Percentiles rank a stretch among this genome's conserved stretches.
Conservation (phyloP, 1,140 invertebrate genomes). For the Condylostylus longicornis region DNA sequence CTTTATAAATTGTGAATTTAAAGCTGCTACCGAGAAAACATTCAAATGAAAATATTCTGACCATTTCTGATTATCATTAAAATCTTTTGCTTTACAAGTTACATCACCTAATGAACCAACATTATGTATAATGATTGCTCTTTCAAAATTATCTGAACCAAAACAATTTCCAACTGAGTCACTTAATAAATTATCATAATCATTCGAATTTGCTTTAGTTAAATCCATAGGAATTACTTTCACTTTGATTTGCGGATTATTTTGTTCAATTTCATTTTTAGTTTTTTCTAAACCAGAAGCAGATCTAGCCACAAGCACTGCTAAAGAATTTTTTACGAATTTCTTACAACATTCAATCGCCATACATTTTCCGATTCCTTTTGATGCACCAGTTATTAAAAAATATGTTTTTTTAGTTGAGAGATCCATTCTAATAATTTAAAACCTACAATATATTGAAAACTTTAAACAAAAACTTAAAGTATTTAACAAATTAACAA, state of each 20-base stretch:
- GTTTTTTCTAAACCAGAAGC: conserved; percentile 46
- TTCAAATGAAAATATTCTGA: conserved; percentile 61
- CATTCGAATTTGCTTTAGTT: conserved; percentile 19
- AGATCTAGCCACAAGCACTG: conserved; percentile 65
- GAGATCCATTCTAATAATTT: conserved; percentile 34
- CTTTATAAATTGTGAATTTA: conserved; percentile 64
- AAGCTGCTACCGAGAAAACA: conserved; percentile 55
- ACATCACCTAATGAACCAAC: conserved; percentile 73
- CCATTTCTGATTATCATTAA: conserved; percentile 44
- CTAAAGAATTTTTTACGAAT: conserved; percentile 42
- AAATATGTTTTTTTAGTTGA: conserved; percentile 37
- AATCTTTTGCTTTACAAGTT: conserved; percentile 39
- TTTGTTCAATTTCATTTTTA: conserved; percentile 36
- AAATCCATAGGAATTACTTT: conserved; percentile 44
- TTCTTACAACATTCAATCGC: conserved; percentile 48
- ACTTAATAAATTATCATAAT: conserved; percentile 16
- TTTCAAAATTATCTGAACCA: conserved; percentile 38
- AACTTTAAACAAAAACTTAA: too few relatives aligned
- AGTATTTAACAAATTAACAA: too few relatives aligned
- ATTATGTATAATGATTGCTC: conserved; percentile 73
- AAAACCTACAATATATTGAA: too few relatives aligned
- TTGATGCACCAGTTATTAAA: conserved; percentile 72
- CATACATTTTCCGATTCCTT: conserved; percentile 70
- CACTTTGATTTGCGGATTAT: conserved; percentile 33
- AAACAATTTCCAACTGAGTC: conserved; percentile 6